Percentiles rank a stretch among this genome's conserved stretches.
Conservation (phyloP, 2,888 invertebrate genomes). For the Trypoxylon attenuatum region DNA sequence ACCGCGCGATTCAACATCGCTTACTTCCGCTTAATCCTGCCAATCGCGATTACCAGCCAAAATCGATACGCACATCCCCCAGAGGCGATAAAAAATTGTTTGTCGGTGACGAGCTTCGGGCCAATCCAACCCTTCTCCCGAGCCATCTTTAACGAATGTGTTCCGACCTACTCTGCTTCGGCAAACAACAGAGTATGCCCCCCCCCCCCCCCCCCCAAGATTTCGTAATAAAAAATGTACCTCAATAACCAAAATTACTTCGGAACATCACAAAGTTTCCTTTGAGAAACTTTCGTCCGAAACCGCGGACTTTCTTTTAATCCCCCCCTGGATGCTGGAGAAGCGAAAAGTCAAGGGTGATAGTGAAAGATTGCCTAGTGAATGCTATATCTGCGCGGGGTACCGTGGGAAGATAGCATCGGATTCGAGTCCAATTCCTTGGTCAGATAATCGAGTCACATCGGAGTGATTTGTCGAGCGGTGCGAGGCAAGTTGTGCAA, state of each 20-base stretch:
- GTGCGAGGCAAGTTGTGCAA: background rate
- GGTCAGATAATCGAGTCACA: constrained; percentile 19
- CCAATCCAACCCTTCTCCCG: background rate
- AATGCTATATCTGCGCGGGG: too few relatives aligned
- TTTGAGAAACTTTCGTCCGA: too few relatives aligned
- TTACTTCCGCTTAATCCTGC: constrained; percentile 40
- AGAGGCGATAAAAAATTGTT: constrained; percentile 27
- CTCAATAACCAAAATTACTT: too few relatives aligned
- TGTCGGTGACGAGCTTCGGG: constrained; percentile 1
- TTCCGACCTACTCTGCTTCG: background rate
- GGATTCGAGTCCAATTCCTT: constrained; percentile 1
- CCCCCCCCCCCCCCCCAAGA: background rate
- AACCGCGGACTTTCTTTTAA: too few relatives aligned
- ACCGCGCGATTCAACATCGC: constrained; percentile 14
- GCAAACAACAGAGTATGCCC: background rate
- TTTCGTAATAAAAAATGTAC: too few relatives aligned
- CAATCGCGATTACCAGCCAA: constrained; percentile 37
- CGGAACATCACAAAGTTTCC: background rate
- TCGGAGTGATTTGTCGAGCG: constrained; percentile 26
- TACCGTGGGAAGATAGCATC: too few relatives aligned
- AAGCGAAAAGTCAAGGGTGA: too few relatives aligned
- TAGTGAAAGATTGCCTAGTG: too few relatives aligned
- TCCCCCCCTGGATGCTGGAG: too few relatives aligned
- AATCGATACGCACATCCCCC: constrained; percentile 22
- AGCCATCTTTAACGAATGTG: background rate